These are phyloP conservation scores for Gyrodactylus bullatarudis DNA, from an alignment of 1,140 invertebrate species.

Conservation along the genomic window DNA sequence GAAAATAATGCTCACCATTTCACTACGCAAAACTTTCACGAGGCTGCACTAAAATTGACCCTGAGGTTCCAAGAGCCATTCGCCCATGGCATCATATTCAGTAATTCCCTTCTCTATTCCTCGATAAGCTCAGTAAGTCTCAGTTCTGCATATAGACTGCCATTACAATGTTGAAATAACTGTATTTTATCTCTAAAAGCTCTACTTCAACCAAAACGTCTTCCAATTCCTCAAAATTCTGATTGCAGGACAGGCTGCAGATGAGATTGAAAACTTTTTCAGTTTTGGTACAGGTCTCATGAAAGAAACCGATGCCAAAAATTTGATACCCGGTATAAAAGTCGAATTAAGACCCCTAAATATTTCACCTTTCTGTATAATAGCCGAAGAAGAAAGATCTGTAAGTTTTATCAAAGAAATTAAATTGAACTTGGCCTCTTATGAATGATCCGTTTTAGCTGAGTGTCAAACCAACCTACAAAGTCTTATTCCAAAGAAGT, in stretches of 20 bases:
- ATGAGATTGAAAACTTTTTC: not conserved
- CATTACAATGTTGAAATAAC: too few species aligned
- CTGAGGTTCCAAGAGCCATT: not conserved
- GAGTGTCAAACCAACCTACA: not conserved
- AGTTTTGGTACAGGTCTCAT: not conserved
- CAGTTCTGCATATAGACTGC: too few species aligned
- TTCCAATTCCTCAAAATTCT: not conserved
- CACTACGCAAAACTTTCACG: not conserved
- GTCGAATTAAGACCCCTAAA: not conserved
- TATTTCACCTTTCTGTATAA: not conserved
- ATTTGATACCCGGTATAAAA: not conserved
- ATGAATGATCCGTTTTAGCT: not conserved
- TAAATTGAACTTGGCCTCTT: not conserved
- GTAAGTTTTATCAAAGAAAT: not conserved
- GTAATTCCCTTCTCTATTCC: not conserved
- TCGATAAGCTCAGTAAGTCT: not conserved
- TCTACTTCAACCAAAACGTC: not conserved
- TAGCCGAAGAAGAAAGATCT: not conserved
- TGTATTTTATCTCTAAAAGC: too few species aligned
- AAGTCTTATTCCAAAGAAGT: not conserved
- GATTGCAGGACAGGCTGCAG: not conserved
- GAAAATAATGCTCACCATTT: not conserved
- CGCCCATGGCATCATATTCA: conserved; percentile 1
- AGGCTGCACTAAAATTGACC: not conserved
- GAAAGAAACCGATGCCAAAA: not conserved